Evolutionary conservation across 2,113 vertebrate genomes (phyloP).

Genomic region (Manacus vitellinus): DNA sequence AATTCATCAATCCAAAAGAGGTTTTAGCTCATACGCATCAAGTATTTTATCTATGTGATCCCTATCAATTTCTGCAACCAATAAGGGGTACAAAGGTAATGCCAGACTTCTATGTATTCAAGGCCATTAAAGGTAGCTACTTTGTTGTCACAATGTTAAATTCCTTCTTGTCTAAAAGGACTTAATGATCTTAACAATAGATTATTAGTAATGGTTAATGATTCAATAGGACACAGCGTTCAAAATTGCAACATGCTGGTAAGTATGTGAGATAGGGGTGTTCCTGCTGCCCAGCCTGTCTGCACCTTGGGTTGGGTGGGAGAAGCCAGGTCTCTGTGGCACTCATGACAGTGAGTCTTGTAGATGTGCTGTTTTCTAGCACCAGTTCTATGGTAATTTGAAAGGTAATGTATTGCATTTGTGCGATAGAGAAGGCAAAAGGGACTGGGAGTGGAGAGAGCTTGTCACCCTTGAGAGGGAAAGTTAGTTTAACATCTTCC

Average conservation of each 20-base stretch:
- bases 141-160: background rate
- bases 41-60: background rate
- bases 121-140: background rate
- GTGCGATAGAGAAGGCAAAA: background rate
- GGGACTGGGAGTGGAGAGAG: background rate
- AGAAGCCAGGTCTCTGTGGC: background rate
- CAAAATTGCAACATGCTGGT: background rate
- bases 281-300: background rate
- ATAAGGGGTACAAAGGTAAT: background rate
- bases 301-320: background rate
- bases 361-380: background rate
- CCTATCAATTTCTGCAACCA: background rate
- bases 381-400: rapidly evolving
- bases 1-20: background rate
- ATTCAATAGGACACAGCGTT: background rate
- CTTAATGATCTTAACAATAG: background rate
- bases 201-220: background rate
- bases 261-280: background rate
- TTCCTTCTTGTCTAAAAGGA: background rate
- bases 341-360: background rate
- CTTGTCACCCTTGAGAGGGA: background rate
- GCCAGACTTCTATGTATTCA: background rate
- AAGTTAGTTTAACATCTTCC: background rate
- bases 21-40: background rate
- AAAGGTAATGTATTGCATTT: background rate